Conservation (phyloP, 2,888 invertebrate genomes). For the Coelinius sp. region DNA sequence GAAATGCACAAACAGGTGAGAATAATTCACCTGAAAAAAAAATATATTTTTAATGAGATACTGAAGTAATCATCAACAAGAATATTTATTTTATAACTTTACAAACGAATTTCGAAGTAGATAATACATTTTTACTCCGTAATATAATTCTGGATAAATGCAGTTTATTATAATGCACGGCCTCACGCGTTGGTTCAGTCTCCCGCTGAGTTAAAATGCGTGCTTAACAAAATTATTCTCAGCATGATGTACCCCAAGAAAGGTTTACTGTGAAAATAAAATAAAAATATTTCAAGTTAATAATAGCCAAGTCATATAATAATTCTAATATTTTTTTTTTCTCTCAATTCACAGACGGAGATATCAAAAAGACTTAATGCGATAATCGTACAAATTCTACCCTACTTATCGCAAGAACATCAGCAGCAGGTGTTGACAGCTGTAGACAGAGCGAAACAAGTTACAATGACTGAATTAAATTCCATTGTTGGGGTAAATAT, state of each 20-base stretch:
- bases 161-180: background rate
- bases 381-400: conserved; percentile 95
- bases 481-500: conserved; percentile 95
- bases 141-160: background rate
- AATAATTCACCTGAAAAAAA: background rate
- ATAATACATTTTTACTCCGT: background rate
- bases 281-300: no score
- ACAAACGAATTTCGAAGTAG: background rate
- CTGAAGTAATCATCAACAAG: background rate
- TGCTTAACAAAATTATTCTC: conserved; percentile 4
- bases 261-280: background rate
- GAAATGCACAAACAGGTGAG: conserved; percentile 96
- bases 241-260: background rate
- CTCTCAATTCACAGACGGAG: conserved; percentile 84
- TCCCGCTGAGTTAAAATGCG: conserved; percentile 39
- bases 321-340: conserved; percentile 15
- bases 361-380: conserved; percentile 97
- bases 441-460: conserved; percentile 97
- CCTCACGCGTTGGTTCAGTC: conserved; percentile 48
- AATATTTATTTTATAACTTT: background rate
- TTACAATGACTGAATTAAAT: conserved; percentile 97
- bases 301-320: no score
- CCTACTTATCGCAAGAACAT: conserved; percentile 95
- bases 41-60: background rate
- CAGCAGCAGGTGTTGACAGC: conserved; percentile 97